Conservation (phyloP, 2,888 invertebrate species). For the Pterobdella sp. region DNA sequence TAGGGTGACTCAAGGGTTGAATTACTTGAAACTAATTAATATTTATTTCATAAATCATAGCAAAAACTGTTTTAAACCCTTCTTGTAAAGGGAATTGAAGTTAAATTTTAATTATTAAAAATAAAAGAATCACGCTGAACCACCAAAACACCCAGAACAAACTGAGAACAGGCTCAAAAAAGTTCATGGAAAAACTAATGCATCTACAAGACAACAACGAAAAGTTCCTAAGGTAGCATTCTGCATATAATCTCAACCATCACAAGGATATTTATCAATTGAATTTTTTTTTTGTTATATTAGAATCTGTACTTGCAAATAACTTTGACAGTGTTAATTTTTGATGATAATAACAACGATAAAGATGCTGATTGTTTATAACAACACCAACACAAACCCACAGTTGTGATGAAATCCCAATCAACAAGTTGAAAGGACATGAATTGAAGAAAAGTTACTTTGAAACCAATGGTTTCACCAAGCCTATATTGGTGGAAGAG, state of each 20-base stretch:
- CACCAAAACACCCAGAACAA: background rate
- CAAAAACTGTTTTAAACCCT: too few relatives aligned
- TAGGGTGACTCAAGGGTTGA: too few relatives aligned
- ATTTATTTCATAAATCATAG: too few relatives aligned
- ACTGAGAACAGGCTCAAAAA: slow-evolving; percentile 28
- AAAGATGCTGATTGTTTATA: background rate
- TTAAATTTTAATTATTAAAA: background rate
- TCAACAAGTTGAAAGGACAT: slow-evolving; percentile 8
- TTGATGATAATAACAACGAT: background rate
- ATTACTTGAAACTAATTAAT: too few relatives aligned
- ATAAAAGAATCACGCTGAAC: background rate
- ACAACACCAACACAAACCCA: background rate
- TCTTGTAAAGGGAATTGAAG: too few relatives aligned
- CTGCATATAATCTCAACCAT: background rate
- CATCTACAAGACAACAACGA: slow-evolving; percentile 7
- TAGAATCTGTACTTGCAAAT: too few relatives aligned
- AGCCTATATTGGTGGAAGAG: slow-evolving; percentile 17
- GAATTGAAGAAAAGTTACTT: slow-evolving; percentile 21
- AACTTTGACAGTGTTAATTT: too few relatives aligned
- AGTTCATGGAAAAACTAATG: slow-evolving; percentile 25
- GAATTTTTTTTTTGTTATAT: too few relatives aligned
- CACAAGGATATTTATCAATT: background rate
- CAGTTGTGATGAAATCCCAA: slow-evolving; percentile 21
- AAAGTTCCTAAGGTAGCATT: slow-evolving; percentile 22
- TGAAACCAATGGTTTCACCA: slow-evolving; percentile 21